These are phyloP conservation scores for Tauraco hartlaubi DNA, from an alignment of 2,797 vertebrate genomes.

Conservation along the genomic window DNA sequence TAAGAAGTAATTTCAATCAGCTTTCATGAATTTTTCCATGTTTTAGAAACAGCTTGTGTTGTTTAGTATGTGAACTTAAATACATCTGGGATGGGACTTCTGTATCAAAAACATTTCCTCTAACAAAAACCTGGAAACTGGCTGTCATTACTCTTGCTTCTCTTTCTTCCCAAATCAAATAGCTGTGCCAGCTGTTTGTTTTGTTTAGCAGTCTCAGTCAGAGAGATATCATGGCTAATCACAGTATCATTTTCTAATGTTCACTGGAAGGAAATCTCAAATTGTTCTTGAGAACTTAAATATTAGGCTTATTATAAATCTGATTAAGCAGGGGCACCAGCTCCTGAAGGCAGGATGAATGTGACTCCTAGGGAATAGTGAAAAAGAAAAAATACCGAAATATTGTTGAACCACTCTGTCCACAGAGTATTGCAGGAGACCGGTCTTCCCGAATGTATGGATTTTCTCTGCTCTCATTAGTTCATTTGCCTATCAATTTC, in stretches of 20 bases:
- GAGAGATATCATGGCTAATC: conserved; percentile 26
- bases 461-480: not conserved
- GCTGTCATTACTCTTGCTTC: conserved; percentile 45
- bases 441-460: not conserved
- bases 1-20: not conserved
- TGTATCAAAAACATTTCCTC: conserved; percentile 43
- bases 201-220: conserved; percentile 17
- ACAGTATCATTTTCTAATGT: conserved; percentile 22
- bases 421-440: not conserved
- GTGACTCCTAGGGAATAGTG: not conserved
- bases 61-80: conserved; percentile 6
- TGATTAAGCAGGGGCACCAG: not conserved
- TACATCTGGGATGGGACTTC: conserved; percentile 5
- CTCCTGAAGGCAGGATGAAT: not conserved
- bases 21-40: not conserved
- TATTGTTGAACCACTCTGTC: not conserved
- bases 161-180: conserved; percentile 2
- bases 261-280: conserved; percentile 55
- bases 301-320: conserved; percentile 17
- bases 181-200: not conserved
- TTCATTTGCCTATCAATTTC: not conserved
- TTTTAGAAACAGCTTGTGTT: not conserved
- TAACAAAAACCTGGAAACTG: conserved; percentile 50
- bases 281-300: conserved; percentile 50
- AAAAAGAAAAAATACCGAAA: not conserved